Base-by-base conservation (phyloP, 1,140 invertebrate genomes). In the Neelides sp. region DNA sequence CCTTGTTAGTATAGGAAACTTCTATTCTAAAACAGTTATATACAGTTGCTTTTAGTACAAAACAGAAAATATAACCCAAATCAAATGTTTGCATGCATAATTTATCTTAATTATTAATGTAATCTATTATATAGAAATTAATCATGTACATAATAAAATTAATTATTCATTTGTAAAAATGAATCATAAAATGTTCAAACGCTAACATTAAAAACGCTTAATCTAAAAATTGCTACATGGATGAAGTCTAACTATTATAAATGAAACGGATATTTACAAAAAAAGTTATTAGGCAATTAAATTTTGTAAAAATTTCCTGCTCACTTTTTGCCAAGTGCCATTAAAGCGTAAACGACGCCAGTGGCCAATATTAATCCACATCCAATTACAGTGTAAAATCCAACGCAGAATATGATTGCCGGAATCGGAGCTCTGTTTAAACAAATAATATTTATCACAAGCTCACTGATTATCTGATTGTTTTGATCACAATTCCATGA, bases 301-400 rank as follows among this genome's bases (percentile, higher is more conserved):
- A 48, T 44, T 36, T 43, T 23, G n/a, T n/a, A n/a, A n/a, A n/a
- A n/a, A n/a, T n/a, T n/a, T n/a, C n/a, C n/a, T 62, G 80, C 83
- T 82, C 70, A 89, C 86, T 89, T 90, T 71, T 78, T 87, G 48
- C 85, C 86, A 54, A 96, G 72, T 24, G 89, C 80, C 85, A 95
- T 91, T 73, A 95, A 77, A 61, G 88, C 90, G 69, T 96, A 95
- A 32, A 94, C 72, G 48, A 86, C 75, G 35, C 90, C 91, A 42
- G 87, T 87, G 13, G 71, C 77, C 69, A 95, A 86, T 63, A 96
- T 83, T 28, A 92, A 66, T 27, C 85, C 87, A 70, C 83, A 79
- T 58, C 88, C 87, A 65, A 95, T 80, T 59, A 91, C 71, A 55
- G 82, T 88, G 57, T 74, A 75, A 20, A 88, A 39, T 27, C 75